Base-by-base conservation (phyloP, 2,113 vertebrate species). In the Nibea coibor region DNA sequence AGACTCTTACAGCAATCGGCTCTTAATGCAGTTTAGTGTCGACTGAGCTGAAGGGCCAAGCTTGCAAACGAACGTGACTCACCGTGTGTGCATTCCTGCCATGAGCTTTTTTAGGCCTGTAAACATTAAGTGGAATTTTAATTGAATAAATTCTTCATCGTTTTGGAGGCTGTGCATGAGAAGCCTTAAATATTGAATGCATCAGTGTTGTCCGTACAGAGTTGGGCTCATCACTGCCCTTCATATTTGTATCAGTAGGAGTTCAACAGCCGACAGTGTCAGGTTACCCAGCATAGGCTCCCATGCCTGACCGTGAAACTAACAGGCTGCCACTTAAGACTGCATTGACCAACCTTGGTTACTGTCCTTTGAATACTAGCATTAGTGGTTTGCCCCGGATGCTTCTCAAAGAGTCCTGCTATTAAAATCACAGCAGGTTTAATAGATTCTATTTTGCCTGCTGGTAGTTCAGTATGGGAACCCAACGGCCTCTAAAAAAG, bases 331-430 rank as follows among this genome's bases (percentile, higher is more conserved):
- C 56, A 78, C 75, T 84, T 73, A 54, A 62, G 68, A 72, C 59
- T 75, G 69, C 50, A 50, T 31, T 15, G 39, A 31, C 80, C 26
- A 64, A 78, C 57, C 69, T 51, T 5, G 56, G 69, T 57, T 51
- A 9, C 59, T 64, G 65, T 67, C 54, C 73, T 76, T 53, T 66
- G 20, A 76, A 87, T 31, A 17, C 53, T 22, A 72, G 47, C 80
- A 88, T 87, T 85, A 86, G 75, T 69, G 88, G 85, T 91, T 87
- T 80, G 42, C 51, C 31, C 81, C 4, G 26, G 71, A 72, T 72
- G 81, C 65, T 35, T 75, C 53, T 47, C n/a, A 80, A 57, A 81
- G 58, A 85, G 72, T 16, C 17, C 17, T 17, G 53, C 80, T 84
- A 68, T 85, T 84, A 76, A 85, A 87, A 80, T 80, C 59, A 35